Percentiles rank a stretch among this genome's conserved stretches.
phyloP scores from a whole-genome alignment of 2,797 vertebrate species.

The Labeo calbasu region DNA sequence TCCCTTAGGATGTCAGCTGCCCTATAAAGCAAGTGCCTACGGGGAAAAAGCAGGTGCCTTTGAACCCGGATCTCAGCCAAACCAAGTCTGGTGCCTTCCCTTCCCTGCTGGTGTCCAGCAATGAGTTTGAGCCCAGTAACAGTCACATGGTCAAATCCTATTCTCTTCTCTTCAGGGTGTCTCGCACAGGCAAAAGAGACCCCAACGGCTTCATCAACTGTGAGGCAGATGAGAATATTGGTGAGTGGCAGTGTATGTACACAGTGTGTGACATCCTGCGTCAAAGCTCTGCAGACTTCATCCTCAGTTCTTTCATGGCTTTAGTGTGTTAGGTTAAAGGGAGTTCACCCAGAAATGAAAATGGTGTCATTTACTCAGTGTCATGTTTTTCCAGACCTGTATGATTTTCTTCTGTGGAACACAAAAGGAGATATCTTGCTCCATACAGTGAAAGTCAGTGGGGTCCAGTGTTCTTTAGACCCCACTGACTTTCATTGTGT shows the following conservation, averaged over 20 bases:
- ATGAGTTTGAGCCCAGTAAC: constrained; percentile 99
- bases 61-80: constrained; percentile 97
- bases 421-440: neutral
- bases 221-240: constrained; percentile 96
- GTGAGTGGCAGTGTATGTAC: constrained; percentile 68
- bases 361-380: neutral
- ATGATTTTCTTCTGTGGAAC: neutral
- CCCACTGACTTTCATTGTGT: neutral
- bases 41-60: constrained; percentile 99
- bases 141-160: constrained; percentile 99
- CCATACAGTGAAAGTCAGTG: neutral
- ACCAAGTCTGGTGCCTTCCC: constrained; percentile 93
- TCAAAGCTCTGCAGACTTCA: neutral
- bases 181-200: constrained; percentile 89
- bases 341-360: neutral
- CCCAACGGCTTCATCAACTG: constrained; percentile 89
- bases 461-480: neutral
- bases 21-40: constrained; percentile 99
- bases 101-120: constrained; percentile 96
- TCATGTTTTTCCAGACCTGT: neutral
- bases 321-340: constrained; percentile 9
- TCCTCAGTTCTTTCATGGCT: neutral
- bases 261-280: neutral
- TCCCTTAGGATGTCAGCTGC: constrained; percentile 95
- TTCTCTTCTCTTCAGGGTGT: constrained; percentile 96